Evolutionary conservation across 37 sponge, comb jelly and placozoan species (phyloP).

Genomic region (Lycopodina hypogea): DNA sequence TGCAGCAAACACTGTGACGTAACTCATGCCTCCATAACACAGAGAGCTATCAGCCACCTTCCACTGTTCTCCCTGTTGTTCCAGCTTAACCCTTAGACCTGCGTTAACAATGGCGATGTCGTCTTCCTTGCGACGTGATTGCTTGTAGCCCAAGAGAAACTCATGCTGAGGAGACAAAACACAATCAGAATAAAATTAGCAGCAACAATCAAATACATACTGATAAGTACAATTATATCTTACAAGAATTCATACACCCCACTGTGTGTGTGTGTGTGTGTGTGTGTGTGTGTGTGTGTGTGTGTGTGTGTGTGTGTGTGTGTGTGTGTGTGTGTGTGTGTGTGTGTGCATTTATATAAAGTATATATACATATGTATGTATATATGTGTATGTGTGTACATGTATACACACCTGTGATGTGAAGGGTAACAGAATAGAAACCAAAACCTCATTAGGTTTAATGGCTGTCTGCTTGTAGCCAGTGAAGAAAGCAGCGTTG

Average conservation of each 20-base stretch:
- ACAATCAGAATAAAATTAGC: neutral
- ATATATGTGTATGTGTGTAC: too few relatives aligned
- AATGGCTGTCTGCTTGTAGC: constrained; percentile 71
- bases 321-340: neutral
- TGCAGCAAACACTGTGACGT: constrained; percentile 51
- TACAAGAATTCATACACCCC: too few relatives aligned
- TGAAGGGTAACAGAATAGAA: constrained; percentile 75
- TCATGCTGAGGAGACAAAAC: constrained; percentile 48
- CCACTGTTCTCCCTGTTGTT: constrained; percentile 17
- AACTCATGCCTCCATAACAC: constrained; percentile 76
- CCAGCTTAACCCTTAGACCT: constrained; percentile 61
- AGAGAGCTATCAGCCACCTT: constrained; percentile 40
- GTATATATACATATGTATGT: too few relatives aligned
- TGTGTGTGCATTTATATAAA: too few relatives aligned
- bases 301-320: constrained; percentile 7
- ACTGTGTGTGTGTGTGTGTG: too few relatives aligned
- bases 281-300: neutral
- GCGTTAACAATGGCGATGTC: constrained; percentile 87
- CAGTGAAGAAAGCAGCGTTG: constrained; percentile 67
- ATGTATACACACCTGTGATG: constrained; percentile 29
- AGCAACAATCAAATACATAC: neutral
- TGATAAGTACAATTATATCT: neutral
- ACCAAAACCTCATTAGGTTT: constrained; percentile 70
- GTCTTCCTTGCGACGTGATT: constrained; percentile 72
- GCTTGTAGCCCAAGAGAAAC: constrained; percentile 74